phyloP scores from a whole-genome alignment of 2,888 invertebrate genomes.

The Dascillus cervinus region DNA sequence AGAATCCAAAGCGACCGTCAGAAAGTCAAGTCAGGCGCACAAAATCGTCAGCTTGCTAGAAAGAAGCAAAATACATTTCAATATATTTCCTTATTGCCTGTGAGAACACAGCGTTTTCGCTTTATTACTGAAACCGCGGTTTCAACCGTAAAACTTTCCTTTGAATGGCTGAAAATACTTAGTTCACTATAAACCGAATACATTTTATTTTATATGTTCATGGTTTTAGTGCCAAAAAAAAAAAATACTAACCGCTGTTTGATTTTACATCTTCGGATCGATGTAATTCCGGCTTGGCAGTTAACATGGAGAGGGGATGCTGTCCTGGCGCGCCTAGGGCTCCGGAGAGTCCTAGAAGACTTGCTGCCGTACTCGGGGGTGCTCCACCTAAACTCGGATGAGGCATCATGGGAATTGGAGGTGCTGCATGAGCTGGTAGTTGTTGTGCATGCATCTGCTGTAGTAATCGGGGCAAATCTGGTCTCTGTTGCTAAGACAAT shows the following conservation, averaged over 20 bases:
- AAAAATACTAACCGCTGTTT: conserved; percentile 67
- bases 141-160: too few relatives aligned
- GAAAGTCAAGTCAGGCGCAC: too few relatives aligned
- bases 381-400: conserved; percentile 55
- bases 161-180: too few relatives aligned
- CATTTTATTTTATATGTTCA: too few relatives aligned
- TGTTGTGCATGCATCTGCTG: conserved; percentile 94
- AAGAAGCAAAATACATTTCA: too few relatives aligned
- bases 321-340: conserved; percentile 61
- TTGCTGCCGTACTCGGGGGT: conserved; percentile 49
- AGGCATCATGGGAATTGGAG: conserved; percentile 64
- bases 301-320: conserved; percentile 69
- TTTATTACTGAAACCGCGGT: too few relatives aligned
- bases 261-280: conserved; percentile 69
- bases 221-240: too few relatives aligned
- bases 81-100: too few relatives aligned
- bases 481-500: conserved; percentile 72
- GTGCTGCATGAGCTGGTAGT: conserved; percentile 64
- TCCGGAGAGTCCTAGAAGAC: conserved; percentile 50
- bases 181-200: too few relatives aligned
- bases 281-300: conserved; percentile 71
- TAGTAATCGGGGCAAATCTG: conserved; percentile 71
- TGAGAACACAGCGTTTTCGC: too few relatives aligned
- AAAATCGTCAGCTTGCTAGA: too few relatives aligned
- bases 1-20: conserved; percentile 5